Evolutionary conservation across 2,797 vertebrate genomes (phyloP).

Genomic region (Pampus argenteus): DNA sequence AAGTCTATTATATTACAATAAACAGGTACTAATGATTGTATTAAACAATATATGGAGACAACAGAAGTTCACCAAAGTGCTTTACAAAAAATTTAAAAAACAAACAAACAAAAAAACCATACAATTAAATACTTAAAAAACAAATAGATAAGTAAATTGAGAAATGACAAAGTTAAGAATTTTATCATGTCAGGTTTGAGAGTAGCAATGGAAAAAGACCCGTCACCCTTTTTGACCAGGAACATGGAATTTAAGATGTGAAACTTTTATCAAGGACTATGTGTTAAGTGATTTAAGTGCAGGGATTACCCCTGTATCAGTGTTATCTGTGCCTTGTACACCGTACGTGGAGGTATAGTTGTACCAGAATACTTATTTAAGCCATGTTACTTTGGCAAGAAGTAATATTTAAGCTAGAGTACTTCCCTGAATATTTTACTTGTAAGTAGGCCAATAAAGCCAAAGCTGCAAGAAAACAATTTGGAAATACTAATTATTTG

Average conservation of each 20-base stretch:
- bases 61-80: no score
- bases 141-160: no score
- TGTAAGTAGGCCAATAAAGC: not conserved
- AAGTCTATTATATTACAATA: not conserved
- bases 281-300: not conserved
- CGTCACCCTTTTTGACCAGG: no score
- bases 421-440: not conserved
- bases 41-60: not conserved
- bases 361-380: not conserved
- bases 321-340: not conserved
- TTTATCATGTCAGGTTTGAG: no score
- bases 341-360: not conserved
- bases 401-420: not conserved
- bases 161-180: no score
- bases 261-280: not conserved
- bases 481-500: not conserved
- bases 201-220: no score
- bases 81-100: no score
- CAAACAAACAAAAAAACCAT: no score
- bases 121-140: no score
- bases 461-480: not conserved
- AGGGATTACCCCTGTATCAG: not conserved
- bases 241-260: not conserved
- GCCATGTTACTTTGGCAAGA: not conserved
- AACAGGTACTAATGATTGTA: not conserved